A percentile compares a stretch with the other conserved stretches of the same genome.
Evolutionary conservation across 2,888 invertebrate species (phyloP).

Genomic region (Hermaeophaga mercurialis): DNA sequence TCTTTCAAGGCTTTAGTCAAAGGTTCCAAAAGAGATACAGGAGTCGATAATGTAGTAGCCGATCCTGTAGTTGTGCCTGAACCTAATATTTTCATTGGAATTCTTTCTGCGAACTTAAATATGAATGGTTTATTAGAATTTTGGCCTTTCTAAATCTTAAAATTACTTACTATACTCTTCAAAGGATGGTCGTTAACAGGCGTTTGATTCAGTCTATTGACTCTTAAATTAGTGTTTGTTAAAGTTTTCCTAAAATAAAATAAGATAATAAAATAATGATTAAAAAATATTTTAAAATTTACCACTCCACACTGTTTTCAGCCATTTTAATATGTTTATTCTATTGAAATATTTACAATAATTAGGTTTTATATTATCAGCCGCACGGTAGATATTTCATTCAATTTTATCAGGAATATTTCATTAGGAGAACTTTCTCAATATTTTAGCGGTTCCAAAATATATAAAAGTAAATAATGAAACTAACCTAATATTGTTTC

Average conservation of each 20-base stretch:
- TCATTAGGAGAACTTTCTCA: no score
- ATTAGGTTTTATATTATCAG: no score
- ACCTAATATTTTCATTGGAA: conserved; percentile 59
- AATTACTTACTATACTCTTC: conserved; percentile 59
- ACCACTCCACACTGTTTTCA: conserved; percentile 13
- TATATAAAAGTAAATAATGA: no score
- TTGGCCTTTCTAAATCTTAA: not conserved
- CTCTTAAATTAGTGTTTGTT: conserved; percentile 31
- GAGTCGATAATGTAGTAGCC: conserved; percentile 57
- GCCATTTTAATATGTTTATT: not conserved
- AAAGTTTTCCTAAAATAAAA: conserved; percentile 42
- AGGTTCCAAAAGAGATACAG: conserved; percentile 60
- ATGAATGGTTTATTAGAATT: conserved; percentile 4
- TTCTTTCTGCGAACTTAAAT: conserved; percentile 62
- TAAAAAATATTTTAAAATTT: not conserved
- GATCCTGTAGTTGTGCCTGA: conserved; percentile 60
- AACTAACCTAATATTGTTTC: no score
- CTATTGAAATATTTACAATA: no score
- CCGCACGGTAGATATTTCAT: no score
- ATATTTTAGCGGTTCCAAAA: no score
- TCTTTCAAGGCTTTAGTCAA: conserved; percentile 68
- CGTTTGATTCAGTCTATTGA: conserved; percentile 20
- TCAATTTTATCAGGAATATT: no score
- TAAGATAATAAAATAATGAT: not conserved
- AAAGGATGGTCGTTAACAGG: conserved; percentile 63